Base-by-base conservation (phyloP, 2,113 vertebrate genomes). In the Cinclus cinclus region DNA sequence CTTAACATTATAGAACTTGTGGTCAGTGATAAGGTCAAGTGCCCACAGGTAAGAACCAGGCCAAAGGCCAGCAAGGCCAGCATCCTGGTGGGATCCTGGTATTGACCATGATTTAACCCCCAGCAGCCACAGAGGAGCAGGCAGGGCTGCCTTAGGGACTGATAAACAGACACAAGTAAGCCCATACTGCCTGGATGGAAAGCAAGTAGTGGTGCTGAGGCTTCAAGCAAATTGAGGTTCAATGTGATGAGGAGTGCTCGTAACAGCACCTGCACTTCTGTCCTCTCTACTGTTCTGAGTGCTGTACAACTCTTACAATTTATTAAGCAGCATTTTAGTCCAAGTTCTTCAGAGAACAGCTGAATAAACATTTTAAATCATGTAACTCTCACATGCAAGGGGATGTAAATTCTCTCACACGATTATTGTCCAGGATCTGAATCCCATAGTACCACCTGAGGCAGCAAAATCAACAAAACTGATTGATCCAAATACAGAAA, bases 361-460 rank as follows among this genome's bases (percentile, higher is more conserved):
- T 62, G 18, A 59, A 11, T 3, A 89, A 83, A 46, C 13, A 47
- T 7, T 13, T 20, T 33, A 5, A 90, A 80, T 3, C 27, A 33
- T 1, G 0, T 30, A 47, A 58, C 11, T 65, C 16, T 23, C 28
- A 20, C 31, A 31, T 15, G 2, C n/a, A 73, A 71, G 27, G 0
- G 4, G 5, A 19, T 7, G 3, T 6, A 71, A 13, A 15, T 41
- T 47, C 39, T 50, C 64, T 37, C 22, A 39, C 4, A 3, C 2
- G 3, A 8, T 31, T 33, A 28, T 33, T 73, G 13, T 10, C 25
- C 21, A 47, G 28, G 15, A 44, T 69, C 46, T 49, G 55, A 73
- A 58, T 39, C 28, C 24, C 7, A 35, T 15, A 49, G 14, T 35
- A 68, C 22, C 33, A 49, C 35, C 30, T 35, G 33, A 65, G 41